These are phyloP conservation scores for Phalloptychus januarius DNA, from an alignment of 2,797 vertebrate genomes.

Conservation along the genomic window DNA sequence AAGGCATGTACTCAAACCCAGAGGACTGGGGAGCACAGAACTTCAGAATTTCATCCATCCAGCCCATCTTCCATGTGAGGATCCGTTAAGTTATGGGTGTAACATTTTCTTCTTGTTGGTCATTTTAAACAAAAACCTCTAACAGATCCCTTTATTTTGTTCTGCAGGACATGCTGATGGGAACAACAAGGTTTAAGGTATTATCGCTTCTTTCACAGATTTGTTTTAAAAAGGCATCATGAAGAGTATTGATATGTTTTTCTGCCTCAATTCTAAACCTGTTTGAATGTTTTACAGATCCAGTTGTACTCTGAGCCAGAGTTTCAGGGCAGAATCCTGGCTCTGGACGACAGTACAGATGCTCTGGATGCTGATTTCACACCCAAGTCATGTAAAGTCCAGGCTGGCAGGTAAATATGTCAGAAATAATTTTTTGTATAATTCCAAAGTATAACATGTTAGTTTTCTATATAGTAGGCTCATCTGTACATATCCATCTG, in stretches of 20 bases:
- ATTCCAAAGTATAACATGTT: not conserved
- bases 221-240: not conserved
- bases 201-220: not conserved
- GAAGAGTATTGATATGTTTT: not conserved
- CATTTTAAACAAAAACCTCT: not conserved
- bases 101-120: not conserved
- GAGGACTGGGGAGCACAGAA: conserved; percentile 91
- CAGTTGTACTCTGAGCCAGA: conserved; percentile 90
- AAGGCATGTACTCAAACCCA: conserved; percentile 87
- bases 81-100: not conserved
- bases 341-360: conserved; percentile 81
- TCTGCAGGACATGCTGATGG: conserved; percentile 83
- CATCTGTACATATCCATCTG: not conserved
- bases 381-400: conserved; percentile 88
- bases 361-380: conserved; percentile 84
- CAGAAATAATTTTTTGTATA: not conserved
- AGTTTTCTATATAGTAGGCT: not conserved
- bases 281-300: conserved; percentile 74
- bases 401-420: conserved; percentile 86
- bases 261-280: not conserved
- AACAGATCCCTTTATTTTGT: conserved; percentile 35
- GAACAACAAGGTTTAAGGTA: conserved; percentile 86
- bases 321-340: conserved; percentile 85
- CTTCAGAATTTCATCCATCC: conserved; percentile 88
- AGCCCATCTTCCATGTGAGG: conserved; percentile 90